Percentiles rank a stretch among this genome's conserved stretches.
phyloP scores from a whole-genome alignment of 2,888 invertebrate species.

The Amphiduros pacificus region DNA sequence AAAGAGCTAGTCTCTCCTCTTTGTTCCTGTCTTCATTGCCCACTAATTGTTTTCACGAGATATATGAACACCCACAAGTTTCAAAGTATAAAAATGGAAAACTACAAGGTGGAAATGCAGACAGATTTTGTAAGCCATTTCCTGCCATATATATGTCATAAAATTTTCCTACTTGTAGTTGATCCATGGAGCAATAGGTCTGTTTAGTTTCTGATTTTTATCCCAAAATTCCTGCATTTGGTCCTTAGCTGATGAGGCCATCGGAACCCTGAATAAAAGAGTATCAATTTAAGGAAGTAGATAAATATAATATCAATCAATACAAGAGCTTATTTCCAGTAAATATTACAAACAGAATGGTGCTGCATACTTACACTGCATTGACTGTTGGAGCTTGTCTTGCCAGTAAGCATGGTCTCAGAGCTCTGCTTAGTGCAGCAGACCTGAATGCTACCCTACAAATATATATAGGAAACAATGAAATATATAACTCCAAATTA shows the following conservation, averaged over 20 bases:
- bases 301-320: background rate
- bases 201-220: slow-evolving; percentile 47
- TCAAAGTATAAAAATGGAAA: too few relatives aligned
- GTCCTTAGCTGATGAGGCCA: slow-evolving; percentile 38
- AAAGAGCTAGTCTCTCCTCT: too few relatives aligned
- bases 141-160: too few relatives aligned
- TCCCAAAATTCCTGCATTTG: slow-evolving; percentile 55
- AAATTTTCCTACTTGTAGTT: slow-evolving; percentile 49
- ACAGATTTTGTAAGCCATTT: background rate
- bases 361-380: too few relatives aligned
- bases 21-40: too few relatives aligned
- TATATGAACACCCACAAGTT: background rate
- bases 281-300: background rate
- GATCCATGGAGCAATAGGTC: slow-evolving; percentile 48
- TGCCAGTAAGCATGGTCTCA: too few relatives aligned
- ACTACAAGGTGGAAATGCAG: background rate
- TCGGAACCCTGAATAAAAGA: slow-evolving; percentile 2
- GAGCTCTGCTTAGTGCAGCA: too few relatives aligned
- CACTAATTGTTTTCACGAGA: background rate
- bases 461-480: too few relatives aligned
- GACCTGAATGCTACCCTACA: too few relatives aligned
- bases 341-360: too few relatives aligned
- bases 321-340: background rate
- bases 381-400: too few relatives aligned
- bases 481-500: too few relatives aligned